Percentiles rank a stretch among this genome's conserved stretches.
phyloP scores from a whole-genome alignment of 2,113 vertebrate species.

The Choloepus hoffmanni region DNA sequence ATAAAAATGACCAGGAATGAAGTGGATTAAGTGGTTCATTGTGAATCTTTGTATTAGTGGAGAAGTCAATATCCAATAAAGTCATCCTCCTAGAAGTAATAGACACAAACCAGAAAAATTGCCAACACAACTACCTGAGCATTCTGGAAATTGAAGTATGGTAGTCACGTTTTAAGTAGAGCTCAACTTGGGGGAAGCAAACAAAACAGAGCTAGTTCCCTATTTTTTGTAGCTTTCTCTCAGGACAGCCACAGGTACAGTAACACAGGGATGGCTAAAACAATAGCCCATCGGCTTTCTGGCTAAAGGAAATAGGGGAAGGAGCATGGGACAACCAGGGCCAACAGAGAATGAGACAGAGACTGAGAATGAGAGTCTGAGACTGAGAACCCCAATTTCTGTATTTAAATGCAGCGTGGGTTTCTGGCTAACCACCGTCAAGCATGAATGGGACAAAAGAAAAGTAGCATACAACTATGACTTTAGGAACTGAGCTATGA shows the following conservation, averaged over 20 bases:
- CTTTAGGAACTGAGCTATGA: neutral
- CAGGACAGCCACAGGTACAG: neutral
- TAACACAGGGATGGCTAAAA: neutral
- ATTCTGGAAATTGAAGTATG: neutral
- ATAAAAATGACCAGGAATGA: neutral
- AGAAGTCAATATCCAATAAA: neutral
- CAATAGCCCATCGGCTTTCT: neutral
- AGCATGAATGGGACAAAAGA: neutral
- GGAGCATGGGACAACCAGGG: neutral
- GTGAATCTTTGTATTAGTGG: neutral
- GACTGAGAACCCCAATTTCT: neutral
- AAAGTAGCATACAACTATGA: neutral
- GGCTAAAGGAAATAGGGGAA: neutral
- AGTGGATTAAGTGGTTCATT: neutral
- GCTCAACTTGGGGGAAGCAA: neutral
- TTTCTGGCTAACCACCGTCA: neutral
- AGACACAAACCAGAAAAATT: neutral
- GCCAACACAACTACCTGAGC: neutral
- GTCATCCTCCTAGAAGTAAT: neutral
- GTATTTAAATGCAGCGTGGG: neutral
- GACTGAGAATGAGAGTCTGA: neutral
- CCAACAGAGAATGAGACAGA: neutral
- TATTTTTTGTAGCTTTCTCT: neutral
- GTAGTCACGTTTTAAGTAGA: neutral
- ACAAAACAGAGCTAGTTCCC: neutral